Conservation (phyloP, 2,888 invertebrate species). For the Timema podura region DNA sequence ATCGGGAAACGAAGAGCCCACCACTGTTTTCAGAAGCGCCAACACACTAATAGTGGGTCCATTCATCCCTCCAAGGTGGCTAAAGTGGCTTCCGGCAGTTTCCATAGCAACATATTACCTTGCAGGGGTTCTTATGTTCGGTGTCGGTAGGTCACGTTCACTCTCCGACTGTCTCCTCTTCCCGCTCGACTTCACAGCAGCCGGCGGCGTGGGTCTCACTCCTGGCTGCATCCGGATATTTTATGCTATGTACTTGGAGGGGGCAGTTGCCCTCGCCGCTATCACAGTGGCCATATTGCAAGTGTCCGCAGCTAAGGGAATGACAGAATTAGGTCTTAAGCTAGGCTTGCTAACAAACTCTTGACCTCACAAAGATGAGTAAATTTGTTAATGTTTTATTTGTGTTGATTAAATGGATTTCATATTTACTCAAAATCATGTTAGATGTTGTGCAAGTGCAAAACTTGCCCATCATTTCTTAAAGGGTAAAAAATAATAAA, state of each 20-base stretch:
- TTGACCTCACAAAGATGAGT: neutral
- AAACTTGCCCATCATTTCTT: too few species aligned
- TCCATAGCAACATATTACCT: slow-evolving; percentile 53
- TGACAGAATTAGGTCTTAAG: slow-evolving; percentile 52
- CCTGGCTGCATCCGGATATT: slow-evolving; percentile 55
- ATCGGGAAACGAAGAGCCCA: too few species aligned
- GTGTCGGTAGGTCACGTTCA: slow-evolving; percentile 51
- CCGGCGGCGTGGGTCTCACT: slow-evolving; percentile 61
- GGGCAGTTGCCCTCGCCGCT: slow-evolving; percentile 60
- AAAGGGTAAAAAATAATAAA: too few species aligned
- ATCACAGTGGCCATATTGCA: slow-evolving; percentile 57
- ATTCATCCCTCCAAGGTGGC: slow-evolving; percentile 26
- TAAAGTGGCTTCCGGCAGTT: slow-evolving; percentile 45
- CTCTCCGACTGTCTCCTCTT: slow-evolving; percentile 57
- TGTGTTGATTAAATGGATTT: too few species aligned
- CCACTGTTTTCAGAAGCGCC: too few species aligned
- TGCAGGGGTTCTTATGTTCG: slow-evolving; percentile 57
- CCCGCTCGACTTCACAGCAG: slow-evolving; percentile 66
- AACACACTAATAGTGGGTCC: neutral
- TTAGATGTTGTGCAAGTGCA: too few species aligned
- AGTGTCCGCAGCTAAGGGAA: slow-evolving; percentile 53
- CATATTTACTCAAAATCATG: too few species aligned
- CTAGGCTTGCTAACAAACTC: slow-evolving; percentile 49
- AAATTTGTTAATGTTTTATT: too few species aligned
- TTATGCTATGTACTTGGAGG: slow-evolving; percentile 64